Evolutionary conservation across 2,113 vertebrate genomes (phyloP).

Genomic region (Cyanistes caeruleus): DNA sequence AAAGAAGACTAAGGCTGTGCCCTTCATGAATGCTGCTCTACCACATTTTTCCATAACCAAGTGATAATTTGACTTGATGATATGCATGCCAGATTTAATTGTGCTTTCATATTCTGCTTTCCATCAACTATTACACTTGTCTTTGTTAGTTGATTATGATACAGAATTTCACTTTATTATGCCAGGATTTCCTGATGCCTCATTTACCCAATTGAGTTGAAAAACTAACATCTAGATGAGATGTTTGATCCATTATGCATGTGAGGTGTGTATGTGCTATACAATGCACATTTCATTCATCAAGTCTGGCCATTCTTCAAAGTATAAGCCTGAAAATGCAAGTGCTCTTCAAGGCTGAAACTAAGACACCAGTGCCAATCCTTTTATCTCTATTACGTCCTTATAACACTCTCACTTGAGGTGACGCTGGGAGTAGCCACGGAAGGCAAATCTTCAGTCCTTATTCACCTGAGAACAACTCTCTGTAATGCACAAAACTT

Average conservation of each 20-base stretch:
- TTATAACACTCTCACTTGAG: not conserved
- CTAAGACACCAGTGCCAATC: not conserved
- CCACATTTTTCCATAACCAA: conserved; percentile 19
- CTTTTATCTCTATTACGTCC: not conserved
- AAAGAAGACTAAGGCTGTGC: not conserved
- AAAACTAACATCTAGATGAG: not conserved
- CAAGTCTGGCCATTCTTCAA: not conserved
- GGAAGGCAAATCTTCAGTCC: not conserved
- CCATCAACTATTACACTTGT: not conserved
- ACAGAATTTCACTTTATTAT: conserved; percentile 26
- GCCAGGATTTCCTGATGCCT: conserved; percentile 15
- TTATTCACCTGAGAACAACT: not conserved
- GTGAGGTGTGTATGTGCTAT: not conserved
- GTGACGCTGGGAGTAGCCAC: not conserved
- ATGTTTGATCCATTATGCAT: not conserved
- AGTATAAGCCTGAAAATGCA: not conserved
- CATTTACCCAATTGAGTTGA: conserved; percentile 5
- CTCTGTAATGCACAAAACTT: not conserved
- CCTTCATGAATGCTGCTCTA: conserved; percentile 13
- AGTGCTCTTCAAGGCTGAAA: not conserved
- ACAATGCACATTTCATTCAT: not conserved
- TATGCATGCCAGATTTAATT: conserved; percentile 44
- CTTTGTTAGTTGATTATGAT: conserved; percentile 15
- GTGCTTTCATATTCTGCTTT: conserved; percentile 15
- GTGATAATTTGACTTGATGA: conserved; percentile 33